Base-by-base conservation (phyloP, 2,888 invertebrate species). In the Hesperia comma region DNA sequence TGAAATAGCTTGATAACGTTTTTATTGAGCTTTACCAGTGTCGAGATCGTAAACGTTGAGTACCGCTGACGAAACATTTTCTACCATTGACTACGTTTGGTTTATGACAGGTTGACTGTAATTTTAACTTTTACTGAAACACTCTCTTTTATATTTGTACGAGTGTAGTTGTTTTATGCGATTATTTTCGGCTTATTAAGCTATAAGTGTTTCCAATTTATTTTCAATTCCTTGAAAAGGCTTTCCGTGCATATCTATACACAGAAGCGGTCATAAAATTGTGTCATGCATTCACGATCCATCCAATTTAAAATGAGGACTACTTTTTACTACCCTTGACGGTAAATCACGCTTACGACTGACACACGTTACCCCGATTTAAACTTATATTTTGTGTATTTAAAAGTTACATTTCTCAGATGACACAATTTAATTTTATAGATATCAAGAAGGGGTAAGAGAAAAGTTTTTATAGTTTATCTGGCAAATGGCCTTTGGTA, bases 91-190 rank as follows among this genome's bases (percentile, higher is more conserved):
- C 53, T 58, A 32, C 26, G 57, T 57, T 58, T 58, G 19, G 58
- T 60, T 60, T 60, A 60, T 60, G 64, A 64, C 64, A 64, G 64
- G 51, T 66, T 60, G 53, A 60, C 33, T 54, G 60, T 66, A 66
- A 66, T 19, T 66, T 57, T 54, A 60, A 66, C 53, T 37, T 64
- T 58, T 51, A 64, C 51, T 57, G 51, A 32, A 46, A 46, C 26
- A 51, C 49, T 57, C 40, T 26, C 56, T 63, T 46, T 55, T 46
- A 56, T 46, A 49, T 8, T 49, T 49, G 46, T 51, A 46, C n/a
- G n/a, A n/a, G n/a, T 19, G 3, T 7, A 10, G 15, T 43, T 15
- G 43, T 10, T 51, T 51, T 51, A 51, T 51, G 8, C 19, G 51
- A 21, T 21, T 4, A 51, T 17, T 14, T 21, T 21, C n/a, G 15